Base-by-base conservation (phyloP, 1,140 invertebrate genomes). In the Hylaeus volcanicus region DNA sequence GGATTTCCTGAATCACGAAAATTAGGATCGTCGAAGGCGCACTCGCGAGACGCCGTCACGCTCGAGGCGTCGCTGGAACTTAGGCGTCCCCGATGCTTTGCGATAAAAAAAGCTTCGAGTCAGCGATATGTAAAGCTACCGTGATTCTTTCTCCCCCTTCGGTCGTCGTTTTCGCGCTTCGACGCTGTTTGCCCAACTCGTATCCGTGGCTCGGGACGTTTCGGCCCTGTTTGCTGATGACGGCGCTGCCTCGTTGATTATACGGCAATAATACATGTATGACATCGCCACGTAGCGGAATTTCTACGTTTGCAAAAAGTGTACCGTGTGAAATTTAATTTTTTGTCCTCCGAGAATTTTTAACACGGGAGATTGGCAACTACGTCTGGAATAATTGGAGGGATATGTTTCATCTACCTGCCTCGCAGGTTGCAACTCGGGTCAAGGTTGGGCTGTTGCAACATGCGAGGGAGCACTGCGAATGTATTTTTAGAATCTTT, bases 121-220 rank as follows among this genome's bases (percentile, higher is more conserved):
- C 83, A 85, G 79, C 79, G 70, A 51, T 72, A 86, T 70, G 73
- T 41, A 73, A 85, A 81, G 63, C 37, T 11, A 26, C 26, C 51
- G 1, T n/a, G 15, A 60, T 55, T 53, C n/a, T 68, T 37, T 41
- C 37, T 55, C n/a, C 12, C 51, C 6, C 9, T 9, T 11, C 9
- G 26, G 51, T 64, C 45, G 12, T 8, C 39, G 45, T 37, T 26
- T 68, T 56, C 70, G 70, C 43, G 43, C 41, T 48, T 41, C 39
- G 71, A 39, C 58, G 43, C 43, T 86, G 83, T 86, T 86, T 86
- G 80, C 56, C 60, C 58, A 82, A 58, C 70, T 63, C 15, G 66
- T 53, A 15, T 45, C 51, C 43, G 63, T 37, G 48, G 51, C 75
- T 82, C 68, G 68, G 56, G 56, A 65, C 76, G 15, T 81, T 73